These are phyloP conservation scores for Hypotaenidia philippensis DNA, from an alignment of 2,797 vertebrate genomes.

Conservation along the genomic window DNA sequence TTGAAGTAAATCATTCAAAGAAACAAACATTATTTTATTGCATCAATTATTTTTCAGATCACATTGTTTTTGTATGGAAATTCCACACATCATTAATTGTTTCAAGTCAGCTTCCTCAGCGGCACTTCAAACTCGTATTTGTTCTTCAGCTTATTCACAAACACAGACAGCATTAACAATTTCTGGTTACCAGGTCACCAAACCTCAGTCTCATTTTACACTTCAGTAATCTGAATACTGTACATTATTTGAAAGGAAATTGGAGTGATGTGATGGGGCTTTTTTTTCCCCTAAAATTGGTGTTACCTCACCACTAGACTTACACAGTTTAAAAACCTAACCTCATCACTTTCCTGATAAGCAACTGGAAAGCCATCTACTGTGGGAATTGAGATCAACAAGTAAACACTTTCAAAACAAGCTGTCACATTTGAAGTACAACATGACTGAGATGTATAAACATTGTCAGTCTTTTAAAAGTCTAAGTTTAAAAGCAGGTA, in stretches of 20 bases:
- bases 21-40: conserved; percentile 14
- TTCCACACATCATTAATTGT: not conserved
- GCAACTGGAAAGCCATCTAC: not conserved
- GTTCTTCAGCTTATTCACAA: conserved; percentile 27
- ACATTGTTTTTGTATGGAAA: conserved; percentile 1
- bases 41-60: not conserved
- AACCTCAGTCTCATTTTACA: conserved; percentile 58
- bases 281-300: not conserved
- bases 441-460: not conserved
- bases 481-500: not conserved
- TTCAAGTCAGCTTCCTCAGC: conserved; percentile 33
- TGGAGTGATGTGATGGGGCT: not conserved
- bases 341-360: not conserved
- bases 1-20: conserved; percentile 4
- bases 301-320: not conserved
- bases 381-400: not conserved
- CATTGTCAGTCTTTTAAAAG: not conserved
- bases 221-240: conserved; percentile 43
- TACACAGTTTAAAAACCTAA: not conserved
- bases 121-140: not conserved
- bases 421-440: not conserved
- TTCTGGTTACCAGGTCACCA: conserved; percentile 63
- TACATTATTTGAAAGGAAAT: conserved; percentile 30
- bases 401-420: conserved; percentile 10
- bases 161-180: conserved; percentile 7